Conservation (phyloP, 2,113 vertebrate genomes). For the Phrynocephalus versicolor region DNA sequence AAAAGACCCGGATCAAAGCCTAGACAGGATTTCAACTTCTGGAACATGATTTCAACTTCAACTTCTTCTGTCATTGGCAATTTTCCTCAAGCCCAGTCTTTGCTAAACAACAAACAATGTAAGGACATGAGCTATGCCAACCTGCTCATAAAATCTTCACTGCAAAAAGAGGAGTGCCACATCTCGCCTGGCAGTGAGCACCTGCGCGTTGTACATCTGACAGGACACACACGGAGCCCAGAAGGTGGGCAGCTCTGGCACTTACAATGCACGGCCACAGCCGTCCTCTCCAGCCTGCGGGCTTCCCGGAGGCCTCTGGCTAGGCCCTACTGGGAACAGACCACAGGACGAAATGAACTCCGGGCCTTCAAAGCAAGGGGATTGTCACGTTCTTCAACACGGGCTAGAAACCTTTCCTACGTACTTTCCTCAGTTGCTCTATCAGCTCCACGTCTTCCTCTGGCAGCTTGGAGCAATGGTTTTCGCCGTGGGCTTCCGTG, state of each 20-base stretch:
- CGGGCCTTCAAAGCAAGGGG: not conserved
- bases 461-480: constrained; percentile 70
- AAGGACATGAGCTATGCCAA: not conserved
- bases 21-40: not conserved
- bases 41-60: too few species aligned
- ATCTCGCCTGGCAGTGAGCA: too few species aligned
- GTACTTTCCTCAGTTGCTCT: constrained; percentile 91
- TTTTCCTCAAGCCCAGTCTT: not conserved
- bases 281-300: too few species aligned
- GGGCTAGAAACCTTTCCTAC: not conserved
- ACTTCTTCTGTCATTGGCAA: not conserved
- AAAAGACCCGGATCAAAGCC: not conserved
- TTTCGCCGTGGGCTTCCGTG: constrained; percentile 54
- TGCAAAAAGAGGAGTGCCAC: not conserved
- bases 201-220: too few species aligned
- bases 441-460: constrained; percentile 81
- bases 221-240: not conserved
- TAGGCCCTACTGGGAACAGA: not conserved
- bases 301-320: not conserved
- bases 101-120: not conserved
- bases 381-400: not conserved
- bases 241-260: too few species aligned
- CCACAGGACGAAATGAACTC: not conserved
- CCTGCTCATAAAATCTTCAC: not conserved
- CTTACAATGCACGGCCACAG: not conserved